phyloP scores from a whole-genome alignment of 1,140 invertebrate species.

The Nixonia krombeini region DNA sequence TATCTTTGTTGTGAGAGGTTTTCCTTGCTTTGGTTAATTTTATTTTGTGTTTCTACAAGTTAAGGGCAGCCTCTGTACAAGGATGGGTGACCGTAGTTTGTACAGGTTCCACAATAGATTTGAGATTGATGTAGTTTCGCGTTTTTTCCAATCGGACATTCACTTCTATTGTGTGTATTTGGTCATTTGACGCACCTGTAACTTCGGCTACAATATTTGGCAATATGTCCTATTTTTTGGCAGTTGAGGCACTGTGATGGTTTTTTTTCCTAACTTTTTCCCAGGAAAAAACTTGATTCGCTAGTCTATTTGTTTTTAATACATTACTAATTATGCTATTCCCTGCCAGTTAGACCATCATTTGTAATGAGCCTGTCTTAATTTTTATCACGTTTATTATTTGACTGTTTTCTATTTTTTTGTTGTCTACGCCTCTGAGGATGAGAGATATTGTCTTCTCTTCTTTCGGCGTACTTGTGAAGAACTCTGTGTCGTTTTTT shows the following conservation, averaged over 20 bases:
- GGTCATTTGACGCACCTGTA: constrained; percentile 22
- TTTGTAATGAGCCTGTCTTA: not conserved
- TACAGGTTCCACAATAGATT: constrained; percentile 29
- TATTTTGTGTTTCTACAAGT: too few relatives aligned
- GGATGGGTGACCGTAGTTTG: constrained; percentile 36
- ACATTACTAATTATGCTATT: constrained; percentile 3
- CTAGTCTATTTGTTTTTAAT: not conserved
- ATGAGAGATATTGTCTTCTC: too few relatives aligned
- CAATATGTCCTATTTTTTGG: constrained; percentile 13
- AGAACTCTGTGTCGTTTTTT: too few relatives aligned
- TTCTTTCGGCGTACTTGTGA: too few relatives aligned
- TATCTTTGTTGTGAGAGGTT: constrained; percentile 3
- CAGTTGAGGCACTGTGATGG: constrained; percentile 17
- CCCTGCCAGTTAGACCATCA: constrained; percentile 7
- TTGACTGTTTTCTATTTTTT: not conserved
- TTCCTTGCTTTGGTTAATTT: constrained; percentile 7
- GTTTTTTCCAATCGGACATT: not conserved
- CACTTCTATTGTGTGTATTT: not conserved
- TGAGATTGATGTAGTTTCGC: not conserved
- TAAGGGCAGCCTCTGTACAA: constrained; percentile 42
- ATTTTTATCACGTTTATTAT: constrained; percentile 19
- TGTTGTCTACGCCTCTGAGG: not conserved
- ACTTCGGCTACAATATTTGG: not conserved
- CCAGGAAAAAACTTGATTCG: constrained; percentile 6
- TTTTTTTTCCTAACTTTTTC: constrained; percentile 7